These are phyloP conservation scores for Leptothorax acervorum DNA, from an alignment of 2,888 invertebrate species.

Conservation along the genomic window DNA sequence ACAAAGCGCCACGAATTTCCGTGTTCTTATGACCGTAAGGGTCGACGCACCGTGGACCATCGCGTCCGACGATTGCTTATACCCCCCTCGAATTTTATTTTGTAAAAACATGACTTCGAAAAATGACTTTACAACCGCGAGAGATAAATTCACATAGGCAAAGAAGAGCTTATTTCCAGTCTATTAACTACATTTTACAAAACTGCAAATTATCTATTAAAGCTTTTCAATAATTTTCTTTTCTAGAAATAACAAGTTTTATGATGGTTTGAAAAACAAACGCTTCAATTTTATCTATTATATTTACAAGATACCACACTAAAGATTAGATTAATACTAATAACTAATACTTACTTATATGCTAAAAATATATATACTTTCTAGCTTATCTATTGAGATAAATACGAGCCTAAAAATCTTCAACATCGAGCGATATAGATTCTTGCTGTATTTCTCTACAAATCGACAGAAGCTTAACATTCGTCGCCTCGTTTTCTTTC, in stretches of 20 bases:
- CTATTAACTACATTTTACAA: background rate
- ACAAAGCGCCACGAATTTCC: conserved; percentile 40
- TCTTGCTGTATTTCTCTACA: background rate
- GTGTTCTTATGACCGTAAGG: conserved; percentile 33
- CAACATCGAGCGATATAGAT: background rate
- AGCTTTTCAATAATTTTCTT: background rate
- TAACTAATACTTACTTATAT: background rate
- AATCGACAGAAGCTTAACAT: background rate
- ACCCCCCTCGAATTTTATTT: background rate
- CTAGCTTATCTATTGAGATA: background rate
- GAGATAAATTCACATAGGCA: background rate
- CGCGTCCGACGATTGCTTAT: background rate
- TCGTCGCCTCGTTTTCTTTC: background rate
- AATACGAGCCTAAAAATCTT: background rate
- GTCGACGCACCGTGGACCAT: conserved; percentile 1
- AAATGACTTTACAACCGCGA: conserved; percentile 7
- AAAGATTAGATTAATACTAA: background rate
- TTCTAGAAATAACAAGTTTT: background rate
- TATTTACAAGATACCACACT: background rate
- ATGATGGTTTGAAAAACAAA: background rate
- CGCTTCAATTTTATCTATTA: background rate
- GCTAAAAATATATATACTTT: background rate
- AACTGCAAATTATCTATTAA: background rate
- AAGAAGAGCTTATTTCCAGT: background rate
- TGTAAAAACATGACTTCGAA: background rate